Conservation (phyloP, 2,888 invertebrate species). For the Cryptops parisi region DNA sequence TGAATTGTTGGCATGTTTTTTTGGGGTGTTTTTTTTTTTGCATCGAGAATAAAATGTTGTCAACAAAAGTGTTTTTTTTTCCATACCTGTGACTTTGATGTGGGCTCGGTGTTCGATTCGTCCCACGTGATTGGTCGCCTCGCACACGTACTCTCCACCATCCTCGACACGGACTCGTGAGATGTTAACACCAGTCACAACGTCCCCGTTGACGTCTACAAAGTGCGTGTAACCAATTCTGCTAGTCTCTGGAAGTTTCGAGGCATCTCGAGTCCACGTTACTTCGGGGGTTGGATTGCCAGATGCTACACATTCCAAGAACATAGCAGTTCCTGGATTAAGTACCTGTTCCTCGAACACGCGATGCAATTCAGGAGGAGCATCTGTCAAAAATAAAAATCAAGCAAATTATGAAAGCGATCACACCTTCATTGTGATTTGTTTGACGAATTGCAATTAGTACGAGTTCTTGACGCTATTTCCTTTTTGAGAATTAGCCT, state of each 20-base stretch:
- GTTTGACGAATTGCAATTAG: too few species aligned
- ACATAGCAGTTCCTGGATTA: slow-evolving; percentile 7
- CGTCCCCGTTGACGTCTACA: slow-evolving; percentile 15
- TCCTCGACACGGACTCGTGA: slow-evolving; percentile 10
- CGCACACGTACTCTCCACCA: slow-evolving; percentile 16
- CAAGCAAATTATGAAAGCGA: too few species aligned
- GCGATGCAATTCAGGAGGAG: slow-evolving; percentile 15
- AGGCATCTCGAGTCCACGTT: slow-evolving; percentile 12
- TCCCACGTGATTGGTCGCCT: slow-evolving; percentile 12
- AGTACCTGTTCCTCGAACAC: slow-evolving; percentile 10
- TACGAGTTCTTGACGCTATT: too few species aligned
- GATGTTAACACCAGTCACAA: slow-evolving; percentile 13
- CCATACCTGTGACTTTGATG: slow-evolving; percentile 15
- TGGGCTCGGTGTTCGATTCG: slow-evolving; percentile 9
- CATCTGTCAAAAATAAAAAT: slow-evolving; percentile 10
- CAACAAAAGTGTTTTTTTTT: neutral
- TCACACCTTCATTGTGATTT: too few species aligned
- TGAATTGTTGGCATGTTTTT: too few species aligned
- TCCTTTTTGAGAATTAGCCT: too few species aligned
- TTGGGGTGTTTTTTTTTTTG: neutral
- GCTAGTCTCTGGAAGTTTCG: slow-evolving; percentile 2
- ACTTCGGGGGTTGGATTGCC: slow-evolving; percentile 17
- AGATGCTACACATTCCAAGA: slow-evolving; percentile 14
- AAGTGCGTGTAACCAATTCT: slow-evolving; percentile 3
- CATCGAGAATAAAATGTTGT: neutral